Percentiles rank a stretch among this genome's conserved stretches.
Conservation (phyloP, 2,113 vertebrate genomes). For the Bothrops jararaca region DNA sequence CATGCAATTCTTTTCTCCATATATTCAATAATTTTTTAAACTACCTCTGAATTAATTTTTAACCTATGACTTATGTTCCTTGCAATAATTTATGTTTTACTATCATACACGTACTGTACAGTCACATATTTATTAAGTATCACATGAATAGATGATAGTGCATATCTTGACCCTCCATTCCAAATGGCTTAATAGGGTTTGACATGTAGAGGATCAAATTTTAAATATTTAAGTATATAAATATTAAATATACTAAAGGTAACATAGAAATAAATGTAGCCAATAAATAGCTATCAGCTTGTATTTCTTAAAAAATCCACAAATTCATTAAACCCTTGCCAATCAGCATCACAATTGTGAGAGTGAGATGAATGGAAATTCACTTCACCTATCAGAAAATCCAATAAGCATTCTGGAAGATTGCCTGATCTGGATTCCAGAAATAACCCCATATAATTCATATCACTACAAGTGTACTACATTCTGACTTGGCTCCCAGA, state of each 20-base stretch:
- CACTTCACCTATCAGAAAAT: background rate
- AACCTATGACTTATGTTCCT: background rate
- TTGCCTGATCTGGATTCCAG: background rate
- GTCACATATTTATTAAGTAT: background rate
- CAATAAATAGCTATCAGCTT: background rate
- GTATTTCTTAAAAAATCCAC: background rate
- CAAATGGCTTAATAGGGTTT: background rate
- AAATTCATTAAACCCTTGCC: background rate
- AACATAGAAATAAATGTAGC: background rate
- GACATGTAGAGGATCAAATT: background rate
- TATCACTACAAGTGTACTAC: background rate
- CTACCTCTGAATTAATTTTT: background rate
- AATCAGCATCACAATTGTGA: background rate
- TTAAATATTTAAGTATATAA: background rate
- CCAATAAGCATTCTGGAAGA: background rate
- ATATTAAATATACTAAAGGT: background rate
- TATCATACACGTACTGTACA: background rate
- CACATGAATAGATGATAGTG: background rate
- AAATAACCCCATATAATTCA: background rate
- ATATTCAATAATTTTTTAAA: background rate
- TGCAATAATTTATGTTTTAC: background rate
- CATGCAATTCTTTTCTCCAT: background rate
- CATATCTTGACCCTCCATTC: background rate
- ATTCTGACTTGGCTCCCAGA: background rate
- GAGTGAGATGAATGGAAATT: background rate